A percentile compares a stretch with the other conserved stretches of the same genome.
Evolutionary conservation across 2,888 invertebrate species (phyloP).

Genomic region (Leptothorax acervorum): DNA sequence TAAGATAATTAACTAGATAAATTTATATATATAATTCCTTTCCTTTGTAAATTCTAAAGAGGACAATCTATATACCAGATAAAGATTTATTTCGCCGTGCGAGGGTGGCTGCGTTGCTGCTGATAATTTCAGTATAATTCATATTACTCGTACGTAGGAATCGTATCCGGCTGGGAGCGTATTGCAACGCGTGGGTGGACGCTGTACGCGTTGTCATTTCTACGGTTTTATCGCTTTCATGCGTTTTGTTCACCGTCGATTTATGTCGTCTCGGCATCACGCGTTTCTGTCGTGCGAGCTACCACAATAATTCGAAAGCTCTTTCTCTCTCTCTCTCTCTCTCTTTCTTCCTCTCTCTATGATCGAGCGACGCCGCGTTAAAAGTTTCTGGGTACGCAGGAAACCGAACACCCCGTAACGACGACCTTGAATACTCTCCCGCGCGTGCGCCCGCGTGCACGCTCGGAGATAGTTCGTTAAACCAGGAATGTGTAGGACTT

Average conservation of each 20-base stretch:
- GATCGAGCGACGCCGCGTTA: slow-evolving; percentile 38
- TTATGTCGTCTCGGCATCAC: slow-evolving; percentile 32
- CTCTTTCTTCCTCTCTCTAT: slow-evolving; percentile 8
- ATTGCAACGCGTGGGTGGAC: slow-evolving; percentile 37
- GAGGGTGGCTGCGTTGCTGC: neutral
- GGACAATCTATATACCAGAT: neutral
- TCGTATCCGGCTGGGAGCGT: slow-evolving; percentile 19
- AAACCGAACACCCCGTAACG: slow-evolving; percentile 47
- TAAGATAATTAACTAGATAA: neutral
- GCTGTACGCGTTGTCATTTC: slow-evolving; percentile 41
- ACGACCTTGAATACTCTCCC: slow-evolving; percentile 67
- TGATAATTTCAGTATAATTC: slow-evolving; percentile 46
- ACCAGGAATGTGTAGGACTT: slow-evolving; percentile 73
- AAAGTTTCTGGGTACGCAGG: slow-evolving; percentile 50
- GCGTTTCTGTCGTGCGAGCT: slow-evolving; percentile 18
- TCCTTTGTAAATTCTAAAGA: neutral
- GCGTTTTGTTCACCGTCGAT: slow-evolving; percentile 48
- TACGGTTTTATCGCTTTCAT: slow-evolving; percentile 40
- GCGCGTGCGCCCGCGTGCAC: slow-evolving; percentile 32
- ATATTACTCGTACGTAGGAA: slow-evolving; percentile 28
- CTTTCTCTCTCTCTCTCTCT: neutral
- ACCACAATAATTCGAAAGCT: slow-evolving; percentile 34
- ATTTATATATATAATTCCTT: neutral
- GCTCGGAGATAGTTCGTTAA: slow-evolving; percentile 70
- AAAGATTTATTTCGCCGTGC: slow-evolving; percentile 5